Base-by-base conservation (phyloP, 2,113 vertebrate species). In the Ammodytes marinus region DNA sequence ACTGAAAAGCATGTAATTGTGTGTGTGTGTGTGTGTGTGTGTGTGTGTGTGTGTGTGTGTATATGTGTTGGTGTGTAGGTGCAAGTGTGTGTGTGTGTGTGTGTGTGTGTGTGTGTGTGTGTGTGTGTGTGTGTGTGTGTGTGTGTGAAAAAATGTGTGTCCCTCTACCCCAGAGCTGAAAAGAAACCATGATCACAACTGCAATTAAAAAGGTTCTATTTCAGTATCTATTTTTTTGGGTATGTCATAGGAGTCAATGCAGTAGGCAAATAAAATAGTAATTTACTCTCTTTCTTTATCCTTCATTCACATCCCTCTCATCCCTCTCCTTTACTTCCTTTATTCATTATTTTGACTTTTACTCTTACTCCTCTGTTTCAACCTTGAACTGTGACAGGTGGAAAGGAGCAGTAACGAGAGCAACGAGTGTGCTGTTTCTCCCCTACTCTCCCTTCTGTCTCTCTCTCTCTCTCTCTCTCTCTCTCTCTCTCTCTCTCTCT, bases 1-100 rank as follows among this genome's bases (percentile, higher is more conserved):
- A 65, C 54, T 72, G 8, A 43, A 77, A 65, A 64, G 69, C 64
- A 52, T 10, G 64, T 74, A 65, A 76, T 47, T 40, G 14, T 40
- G n/a, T 37, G 39, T 74, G 12, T 35, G 45, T 73, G 47, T 53
- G 46, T 49, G 39, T 50, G 49, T 57, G 0, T 0, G 43, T 47
- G 5, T 69, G 11, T 68, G 8, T 40, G 27, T 40, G 15, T 39
- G 27, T 27, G 27, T 27, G 27, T 27, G 27, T 27, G 27, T 27
- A 2, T 27, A 2, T 27, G 27, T 27, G 27, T 27, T n/a, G n/a
- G n/a, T n/a, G n/a, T n/a, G n/a, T n/a, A n/a, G n/a, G 15, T 59
- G 61, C 37, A 53, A 50, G 11, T 63, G 46, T 61, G 37, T 43
- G 58, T 35, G 15, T 66, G 52, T 40, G 14, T 40, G n/a, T 37